Evolutionary conservation across 2,888 invertebrate species (phyloP).

Genomic region (Pollenia angustigena): DNA sequence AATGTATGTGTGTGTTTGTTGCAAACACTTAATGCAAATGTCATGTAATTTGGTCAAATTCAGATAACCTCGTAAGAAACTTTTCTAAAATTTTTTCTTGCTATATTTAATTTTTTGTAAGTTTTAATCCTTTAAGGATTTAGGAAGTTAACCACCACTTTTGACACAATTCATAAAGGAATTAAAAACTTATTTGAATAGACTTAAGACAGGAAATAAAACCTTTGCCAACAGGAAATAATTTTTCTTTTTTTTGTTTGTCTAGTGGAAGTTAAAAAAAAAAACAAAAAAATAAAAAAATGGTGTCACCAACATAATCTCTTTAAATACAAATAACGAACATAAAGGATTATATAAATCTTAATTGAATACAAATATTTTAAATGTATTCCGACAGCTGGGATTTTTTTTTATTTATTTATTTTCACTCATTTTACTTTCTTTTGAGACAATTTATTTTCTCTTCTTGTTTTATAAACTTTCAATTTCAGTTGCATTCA

Average conservation of each 20-base stretch:
- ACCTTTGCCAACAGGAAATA: slow-evolving; percentile 31
- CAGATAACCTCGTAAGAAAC: slow-evolving; percentile 65
- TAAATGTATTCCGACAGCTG: background rate
- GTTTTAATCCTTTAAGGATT: slow-evolving; percentile 47
- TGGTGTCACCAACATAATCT: background rate
- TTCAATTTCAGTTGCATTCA: slow-evolving; percentile 59
- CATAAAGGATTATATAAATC: slow-evolving; percentile 66
- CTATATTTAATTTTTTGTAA: background rate
- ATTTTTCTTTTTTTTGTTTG: background rate
- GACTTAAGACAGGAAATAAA: slow-evolving; percentile 45
- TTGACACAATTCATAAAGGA: background rate
- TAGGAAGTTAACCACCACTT: slow-evolving; percentile 22
- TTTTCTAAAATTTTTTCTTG: slow-evolving; percentile 23
- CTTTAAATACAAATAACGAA: background rate
- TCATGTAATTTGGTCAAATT: slow-evolving; percentile 68
- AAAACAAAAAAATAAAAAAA: background rate
- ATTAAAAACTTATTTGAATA: slow-evolving; percentile 22
- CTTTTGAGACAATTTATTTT: slow-evolving; percentile 13
- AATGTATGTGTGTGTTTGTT: slow-evolving; percentile 8
- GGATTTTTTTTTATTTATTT: background rate
- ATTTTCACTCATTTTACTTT: slow-evolving; percentile 18
- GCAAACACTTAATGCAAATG: slow-evolving; percentile 64
- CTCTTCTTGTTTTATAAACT: slow-evolving; percentile 35
- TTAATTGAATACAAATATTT: slow-evolving; percentile 7
- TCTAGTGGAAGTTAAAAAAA: slow-evolving; percentile 1